Conservation (phyloP, 2,113 vertebrate genomes). For the Rhinogobius similis region DNA sequence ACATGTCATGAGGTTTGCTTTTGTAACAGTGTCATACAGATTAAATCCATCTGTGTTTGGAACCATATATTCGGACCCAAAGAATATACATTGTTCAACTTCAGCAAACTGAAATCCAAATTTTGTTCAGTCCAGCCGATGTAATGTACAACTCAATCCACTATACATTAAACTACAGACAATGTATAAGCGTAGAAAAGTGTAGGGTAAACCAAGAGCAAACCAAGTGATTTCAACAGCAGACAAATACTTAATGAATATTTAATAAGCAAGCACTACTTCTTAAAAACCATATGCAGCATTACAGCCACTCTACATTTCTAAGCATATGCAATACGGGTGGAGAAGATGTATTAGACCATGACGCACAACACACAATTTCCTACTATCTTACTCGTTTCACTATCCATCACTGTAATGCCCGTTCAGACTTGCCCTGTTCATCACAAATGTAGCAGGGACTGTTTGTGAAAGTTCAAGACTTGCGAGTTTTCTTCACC, state of each 20-base stretch:
- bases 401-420: not conserved
- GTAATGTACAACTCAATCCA: not conserved
- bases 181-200: not conserved
- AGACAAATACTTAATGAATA: not conserved
- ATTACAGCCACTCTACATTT: not conserved
- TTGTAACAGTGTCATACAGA: too few species aligned
- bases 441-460: not conserved
- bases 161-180: not conserved
- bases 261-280: not conserved
- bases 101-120: not conserved
- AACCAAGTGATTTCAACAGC: not conserved
- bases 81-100: not conserved
- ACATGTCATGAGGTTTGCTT: too few species aligned
- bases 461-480: constrained; percentile 4
- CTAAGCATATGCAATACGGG: constrained; percentile 36
- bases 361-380: constrained; percentile 54
- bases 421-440: not conserved
- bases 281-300: not conserved
- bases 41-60: not conserved
- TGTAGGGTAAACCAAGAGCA: not conserved
- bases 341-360: constrained; percentile 42
- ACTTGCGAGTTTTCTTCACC: not conserved
- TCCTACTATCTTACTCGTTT: constrained; percentile 22
- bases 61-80: not conserved
- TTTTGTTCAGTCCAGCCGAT: not conserved